These are phyloP conservation scores for Bruchidius siliquastri DNA, from an alignment of 2,888 invertebrate species.

Conservation along the genomic window DNA sequence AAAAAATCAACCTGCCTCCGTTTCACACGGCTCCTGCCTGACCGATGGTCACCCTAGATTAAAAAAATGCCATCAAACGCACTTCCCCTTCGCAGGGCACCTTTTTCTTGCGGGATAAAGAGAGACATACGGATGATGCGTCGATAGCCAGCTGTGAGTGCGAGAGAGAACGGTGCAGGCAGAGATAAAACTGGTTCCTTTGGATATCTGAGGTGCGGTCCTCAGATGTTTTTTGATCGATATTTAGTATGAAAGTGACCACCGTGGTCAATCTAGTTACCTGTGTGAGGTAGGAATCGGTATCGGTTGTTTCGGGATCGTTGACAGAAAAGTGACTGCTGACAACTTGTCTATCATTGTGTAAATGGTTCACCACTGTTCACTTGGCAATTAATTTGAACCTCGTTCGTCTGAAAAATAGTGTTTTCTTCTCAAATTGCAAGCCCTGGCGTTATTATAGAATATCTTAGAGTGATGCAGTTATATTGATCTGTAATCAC, in stretches of 20 bases:
- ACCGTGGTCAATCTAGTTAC: not conserved
- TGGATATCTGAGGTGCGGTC: not conserved
- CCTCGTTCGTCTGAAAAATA: too few relatives aligned
- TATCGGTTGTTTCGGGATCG: not conserved
- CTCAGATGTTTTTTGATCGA: not conserved
- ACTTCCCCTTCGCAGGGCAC: conserved; percentile 30
- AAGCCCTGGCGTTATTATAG: too few relatives aligned
- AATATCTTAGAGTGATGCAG: too few relatives aligned
- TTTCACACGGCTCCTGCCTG: conserved; percentile 36
- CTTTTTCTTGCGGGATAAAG: conserved; percentile 23
- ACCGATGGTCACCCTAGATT: conserved; percentile 22
- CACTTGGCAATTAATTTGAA: too few relatives aligned
- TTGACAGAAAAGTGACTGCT: not conserved
- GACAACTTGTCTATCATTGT: too few relatives aligned
- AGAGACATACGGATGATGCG: conserved; percentile 28
- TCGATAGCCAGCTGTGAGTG: conserved; percentile 24
- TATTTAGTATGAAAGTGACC: not conserved
- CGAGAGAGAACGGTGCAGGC: conserved; percentile 32
- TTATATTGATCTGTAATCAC: too few relatives aligned
- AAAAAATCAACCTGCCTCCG: conserved; percentile 41
- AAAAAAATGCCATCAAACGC: conserved; percentile 21
- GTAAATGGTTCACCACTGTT: too few relatives aligned
- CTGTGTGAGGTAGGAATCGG: not conserved
- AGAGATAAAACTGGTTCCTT: conserved; percentile 40
- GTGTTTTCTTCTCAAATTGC: too few relatives aligned